Percentiles rank a stretch among this genome's conserved stretches.
Conservation (phyloP, 2,888 invertebrate genomes). For the Drosophila kokeensis region DNA sequence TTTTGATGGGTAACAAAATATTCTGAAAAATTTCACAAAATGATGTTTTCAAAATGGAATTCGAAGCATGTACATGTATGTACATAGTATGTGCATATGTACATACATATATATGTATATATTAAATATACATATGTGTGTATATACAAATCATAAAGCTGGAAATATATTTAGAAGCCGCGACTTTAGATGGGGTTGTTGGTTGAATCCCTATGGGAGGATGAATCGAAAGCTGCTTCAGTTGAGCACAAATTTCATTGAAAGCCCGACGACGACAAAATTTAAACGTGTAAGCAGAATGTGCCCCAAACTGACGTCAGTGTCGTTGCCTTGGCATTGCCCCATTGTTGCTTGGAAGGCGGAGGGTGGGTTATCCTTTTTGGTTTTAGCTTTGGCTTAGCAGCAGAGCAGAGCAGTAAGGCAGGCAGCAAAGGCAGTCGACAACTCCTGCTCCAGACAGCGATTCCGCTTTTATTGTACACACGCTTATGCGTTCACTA, state of each 20-base stretch:
- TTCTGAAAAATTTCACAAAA: background rate
- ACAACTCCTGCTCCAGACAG: conserved; percentile 19
- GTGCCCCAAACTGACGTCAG: conserved; percentile 45
- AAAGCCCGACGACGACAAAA: conserved; percentile 45
- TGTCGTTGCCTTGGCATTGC: conserved; percentile 40
- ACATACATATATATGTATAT: background rate
- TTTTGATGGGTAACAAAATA: conserved; percentile 2
- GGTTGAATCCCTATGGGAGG: conserved; percentile 6
- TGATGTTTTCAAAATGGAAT: background rate
- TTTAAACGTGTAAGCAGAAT: conserved; percentile 54
- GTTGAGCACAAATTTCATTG: conserved; percentile 35
- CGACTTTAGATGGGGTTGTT: conserved; percentile 14
- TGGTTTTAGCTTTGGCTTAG: conserved; percentile 28
- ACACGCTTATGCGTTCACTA: conserved; percentile 88
- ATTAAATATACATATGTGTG: background rate
- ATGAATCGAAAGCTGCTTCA: conserved; percentile 26
- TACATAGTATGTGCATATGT: background rate
- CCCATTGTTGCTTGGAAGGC: conserved; percentile 18
- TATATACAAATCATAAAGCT: background rate
- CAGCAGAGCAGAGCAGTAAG: too few relatives aligned
- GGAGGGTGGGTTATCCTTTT: conserved; percentile 39
- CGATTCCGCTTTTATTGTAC: conserved; percentile 64
- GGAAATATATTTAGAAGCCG: conserved; percentile 12
- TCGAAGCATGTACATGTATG: background rate
- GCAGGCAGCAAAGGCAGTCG: conserved; percentile 4